Conservation (phyloP, 2,113 vertebrate genomes). For the Platanista minor region DNA sequence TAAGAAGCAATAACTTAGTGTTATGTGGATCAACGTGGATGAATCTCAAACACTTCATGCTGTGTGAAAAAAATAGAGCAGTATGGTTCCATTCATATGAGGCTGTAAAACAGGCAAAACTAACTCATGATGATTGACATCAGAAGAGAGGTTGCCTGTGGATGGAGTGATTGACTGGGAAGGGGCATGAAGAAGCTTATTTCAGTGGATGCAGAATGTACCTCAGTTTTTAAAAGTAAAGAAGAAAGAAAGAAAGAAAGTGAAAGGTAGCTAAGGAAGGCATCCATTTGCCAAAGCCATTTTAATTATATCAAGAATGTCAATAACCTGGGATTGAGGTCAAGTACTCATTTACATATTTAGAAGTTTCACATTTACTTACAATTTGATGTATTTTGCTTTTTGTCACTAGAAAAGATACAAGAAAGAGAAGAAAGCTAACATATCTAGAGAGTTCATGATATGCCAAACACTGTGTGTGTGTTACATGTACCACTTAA, state of each 20-base stretch:
- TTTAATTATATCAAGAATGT: neutral
- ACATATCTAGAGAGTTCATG: neutral
- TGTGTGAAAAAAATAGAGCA: neutral
- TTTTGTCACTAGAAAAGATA: neutral
- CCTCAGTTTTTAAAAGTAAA: neutral
- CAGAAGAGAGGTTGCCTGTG: neutral
- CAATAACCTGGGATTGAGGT: neutral
- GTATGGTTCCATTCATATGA: neutral
- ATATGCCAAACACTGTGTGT: neutral
- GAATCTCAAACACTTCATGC: neutral
- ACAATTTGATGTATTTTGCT: conserved; percentile 2
- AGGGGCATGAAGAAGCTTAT: neutral
- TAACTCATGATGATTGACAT: neutral
- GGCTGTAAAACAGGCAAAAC: neutral
- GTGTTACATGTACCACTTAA: neutral
- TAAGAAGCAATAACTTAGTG: neutral
- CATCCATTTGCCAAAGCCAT: neutral
- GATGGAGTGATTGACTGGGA: neutral
- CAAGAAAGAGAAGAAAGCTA: neutral
- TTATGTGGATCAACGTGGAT: neutral
- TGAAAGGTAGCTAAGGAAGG: neutral
- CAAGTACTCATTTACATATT: neutral
- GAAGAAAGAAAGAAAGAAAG: neutral
- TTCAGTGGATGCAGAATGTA: neutral
- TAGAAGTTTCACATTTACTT: neutral